Evolutionary conservation across 2,797 vertebrate genomes (phyloP), one percentile per base, ranked within the genome.

Genomic region (Hyperoplus lanceolatus): DNA sequence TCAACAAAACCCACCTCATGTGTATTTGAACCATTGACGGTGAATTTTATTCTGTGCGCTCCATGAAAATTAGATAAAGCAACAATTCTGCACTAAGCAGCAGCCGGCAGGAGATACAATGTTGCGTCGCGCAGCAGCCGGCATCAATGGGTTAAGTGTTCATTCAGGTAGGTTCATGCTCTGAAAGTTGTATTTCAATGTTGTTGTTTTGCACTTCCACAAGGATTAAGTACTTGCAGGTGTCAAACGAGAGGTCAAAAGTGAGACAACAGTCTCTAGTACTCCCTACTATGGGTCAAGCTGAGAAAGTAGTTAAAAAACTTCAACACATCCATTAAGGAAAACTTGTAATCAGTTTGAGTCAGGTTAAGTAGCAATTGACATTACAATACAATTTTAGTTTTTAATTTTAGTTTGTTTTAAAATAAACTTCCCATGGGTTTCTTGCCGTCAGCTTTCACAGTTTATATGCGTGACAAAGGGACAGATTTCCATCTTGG

Each of bases 231-330:
- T 14, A 57, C 55, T 39, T 39, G 14, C 57, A 46, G 46, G 5
- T 21, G 6, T 8, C 3, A 45, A 21, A 59, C 29, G 29, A 29
- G 29, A 29, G 1, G 14, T 57, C 4, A 57, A 8, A 29, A 46
- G 36, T 6, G 0, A 0, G n/a, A 36, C 8, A 71, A 14, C 49
- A 65, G 16, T 51, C 12, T 4, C 0, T 36, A 29, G 5, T 0
- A 18, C 49, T 36, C 53, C 5, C 10, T 18, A 7, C 18, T 48
- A 11, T 1, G 11, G 15, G 41, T 13, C 12, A 9, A 43, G 11
- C 18, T 48, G 12, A 1, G 55, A 51, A 58, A 56, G 1, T 9
- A n/a, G 18, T 9, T 11, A 13, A 13, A 41, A 49, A 49, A 13
- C 16, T 8, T 54, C 43, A 16, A 64, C 41, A 50, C 3, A 38